A percentile compares a stretch with the other conserved stretches of the same genome.
phyloP scores from a whole-genome alignment of 2,888 invertebrate genomes.

The Antheraea assamensis region DNA sequence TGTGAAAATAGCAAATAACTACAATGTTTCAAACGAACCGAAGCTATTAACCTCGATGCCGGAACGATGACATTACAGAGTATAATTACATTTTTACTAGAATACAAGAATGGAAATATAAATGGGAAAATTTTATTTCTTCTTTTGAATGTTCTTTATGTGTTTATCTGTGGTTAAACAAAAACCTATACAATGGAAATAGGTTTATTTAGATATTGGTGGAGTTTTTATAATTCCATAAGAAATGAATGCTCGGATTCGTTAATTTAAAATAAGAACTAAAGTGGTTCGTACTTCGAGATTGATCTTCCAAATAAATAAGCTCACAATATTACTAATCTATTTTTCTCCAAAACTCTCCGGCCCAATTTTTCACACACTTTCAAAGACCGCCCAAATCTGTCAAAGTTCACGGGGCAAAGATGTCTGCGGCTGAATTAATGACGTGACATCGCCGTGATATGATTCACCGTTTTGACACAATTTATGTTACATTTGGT shows the following conservation, averaged over 20 bases:
- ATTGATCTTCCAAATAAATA: no score
- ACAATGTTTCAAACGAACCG: conserved; percentile 24
- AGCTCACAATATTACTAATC: conserved; percentile 33
- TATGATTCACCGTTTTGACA: conserved; percentile 48
- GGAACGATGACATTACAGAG: conserved; percentile 40
- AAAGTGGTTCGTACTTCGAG: no score
- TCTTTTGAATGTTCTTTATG: conserved; percentile 8
- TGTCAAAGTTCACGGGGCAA: conserved; percentile 41
- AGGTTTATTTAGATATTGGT: no score
- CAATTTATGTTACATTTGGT: not conserved
- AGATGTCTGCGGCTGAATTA: conserved; percentile 45
- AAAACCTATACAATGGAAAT: no score
- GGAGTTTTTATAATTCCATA: no score
- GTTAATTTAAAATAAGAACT: not conserved
- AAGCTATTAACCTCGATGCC: conserved; percentile 45
- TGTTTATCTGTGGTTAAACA: not conserved
- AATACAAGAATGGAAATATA: conserved; percentile 37
- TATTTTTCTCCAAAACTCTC: conserved; percentile 25
- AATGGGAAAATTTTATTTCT: conserved; percentile 34
- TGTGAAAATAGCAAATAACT: not conserved
- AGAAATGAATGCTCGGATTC: not conserved
- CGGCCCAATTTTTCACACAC: conserved; percentile 40
- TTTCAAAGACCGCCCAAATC: conserved; percentile 47
- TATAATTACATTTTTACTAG: conserved; percentile 49
- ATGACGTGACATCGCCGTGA: conserved; percentile 59